These are phyloP conservation scores for Proisotoma minuta DNA, from an alignment of 2,888 invertebrate genomes.

Conservation along the genomic window DNA sequence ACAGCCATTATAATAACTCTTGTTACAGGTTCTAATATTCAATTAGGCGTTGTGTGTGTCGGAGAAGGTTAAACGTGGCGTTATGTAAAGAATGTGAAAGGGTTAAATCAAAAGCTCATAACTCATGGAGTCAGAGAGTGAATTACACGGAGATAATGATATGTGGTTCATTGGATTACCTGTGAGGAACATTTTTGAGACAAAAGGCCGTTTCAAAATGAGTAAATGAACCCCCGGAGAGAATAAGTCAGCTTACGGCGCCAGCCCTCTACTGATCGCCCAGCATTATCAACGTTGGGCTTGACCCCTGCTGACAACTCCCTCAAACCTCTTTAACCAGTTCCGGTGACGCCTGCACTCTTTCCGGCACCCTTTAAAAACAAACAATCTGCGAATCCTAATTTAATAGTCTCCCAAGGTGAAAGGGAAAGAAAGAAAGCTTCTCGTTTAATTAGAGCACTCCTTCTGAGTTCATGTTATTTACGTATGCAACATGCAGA, in stretches of 20 bases:
- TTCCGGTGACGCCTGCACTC: neutral
- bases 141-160: slow-evolving; percentile 48
- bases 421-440: too few relatives aligned
- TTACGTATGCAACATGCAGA: too few relatives aligned
- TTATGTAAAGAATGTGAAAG: neutral
- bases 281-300: slow-evolving; percentile 44
- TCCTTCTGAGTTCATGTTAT: too few relatives aligned
- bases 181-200: slow-evolving; percentile 47
- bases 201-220: slow-evolving; percentile 47
- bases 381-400: too few relatives aligned
- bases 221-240: slow-evolving; percentile 48
- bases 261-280: slow-evolving; percentile 46
- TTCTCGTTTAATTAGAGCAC: too few relatives aligned
- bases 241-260: slow-evolving; percentile 48
- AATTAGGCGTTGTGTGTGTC: too few relatives aligned
- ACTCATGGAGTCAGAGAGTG: slow-evolving; percentile 29
- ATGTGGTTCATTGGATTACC: slow-evolving; percentile 48
- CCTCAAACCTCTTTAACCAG: neutral
- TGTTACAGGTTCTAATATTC: too few relatives aligned
- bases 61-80: neutral
- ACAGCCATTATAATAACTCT: too few relatives aligned
- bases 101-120: slow-evolving; percentile 25
- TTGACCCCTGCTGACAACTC: slow-evolving; percentile 47
- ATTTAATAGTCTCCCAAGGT: too few relatives aligned
- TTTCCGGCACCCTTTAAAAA: too few relatives aligned